Conservation (phyloP, 2,113 vertebrate genomes). For the Lepisosteus osseus region DNA sequence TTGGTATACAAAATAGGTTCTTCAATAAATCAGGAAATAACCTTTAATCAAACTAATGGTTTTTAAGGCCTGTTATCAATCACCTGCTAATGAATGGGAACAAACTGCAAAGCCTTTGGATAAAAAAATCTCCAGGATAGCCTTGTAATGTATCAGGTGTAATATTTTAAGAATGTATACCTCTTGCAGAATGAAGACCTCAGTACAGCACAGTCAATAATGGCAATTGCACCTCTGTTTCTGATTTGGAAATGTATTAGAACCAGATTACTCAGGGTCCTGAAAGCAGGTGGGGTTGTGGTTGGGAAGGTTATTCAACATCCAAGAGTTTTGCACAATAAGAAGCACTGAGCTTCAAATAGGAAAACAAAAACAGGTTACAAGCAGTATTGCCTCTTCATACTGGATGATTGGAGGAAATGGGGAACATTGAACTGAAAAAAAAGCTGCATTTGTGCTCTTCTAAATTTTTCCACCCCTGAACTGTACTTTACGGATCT, state of each 20-base stretch:
- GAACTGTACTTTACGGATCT: conserved; percentile 75
- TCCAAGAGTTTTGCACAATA: conserved; percentile 12
- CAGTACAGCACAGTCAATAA: too few species aligned
- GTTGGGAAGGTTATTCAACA: conserved; percentile 19
- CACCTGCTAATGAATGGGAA: too few species aligned
- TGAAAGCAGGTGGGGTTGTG: conserved; percentile 24
- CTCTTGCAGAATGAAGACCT: too few species aligned
- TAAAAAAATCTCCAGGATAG: too few species aligned
- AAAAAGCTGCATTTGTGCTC: conserved; percentile 54
- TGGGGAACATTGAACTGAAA: conserved; percentile 39
- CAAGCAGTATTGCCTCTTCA: conserved; percentile 25
- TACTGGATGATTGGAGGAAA: conserved; percentile 45
- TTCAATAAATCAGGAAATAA: too few species aligned
- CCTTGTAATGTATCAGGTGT: too few species aligned
- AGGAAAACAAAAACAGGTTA: conserved; percentile 3
- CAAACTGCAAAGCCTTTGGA: too few species aligned
- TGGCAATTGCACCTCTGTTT: too few species aligned
- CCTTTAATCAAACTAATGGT: too few species aligned
- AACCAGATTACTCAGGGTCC: conserved; percentile 31
- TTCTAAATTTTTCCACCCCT: conserved; percentile 36
- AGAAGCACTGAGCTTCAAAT: conserved; percentile 13
- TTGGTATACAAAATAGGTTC: too few species aligned
- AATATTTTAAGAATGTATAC: too few species aligned
- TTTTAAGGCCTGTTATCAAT: too few species aligned
- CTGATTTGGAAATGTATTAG: conserved; percentile 33